Evolutionary conservation across 1,140 invertebrate genomes (phyloP).

Genomic region (Pseudomyrmex pallidus): DNA sequence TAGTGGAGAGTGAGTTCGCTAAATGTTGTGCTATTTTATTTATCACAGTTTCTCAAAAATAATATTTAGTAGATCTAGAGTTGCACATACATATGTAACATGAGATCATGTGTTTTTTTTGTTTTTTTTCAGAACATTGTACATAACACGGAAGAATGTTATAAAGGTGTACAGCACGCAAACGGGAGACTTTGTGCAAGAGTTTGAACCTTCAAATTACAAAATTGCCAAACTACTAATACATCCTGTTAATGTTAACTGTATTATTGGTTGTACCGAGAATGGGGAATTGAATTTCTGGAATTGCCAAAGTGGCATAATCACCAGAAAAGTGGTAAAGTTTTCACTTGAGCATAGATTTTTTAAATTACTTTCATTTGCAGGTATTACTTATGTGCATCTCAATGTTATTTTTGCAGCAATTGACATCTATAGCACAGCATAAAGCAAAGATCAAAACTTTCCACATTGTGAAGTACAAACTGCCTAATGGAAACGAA

Average conservation of each 20-base stretch:
- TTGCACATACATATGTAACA: neutral
- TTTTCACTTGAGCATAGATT: slow-evolving; percentile 55
- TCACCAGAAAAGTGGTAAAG: slow-evolving; percentile 83
- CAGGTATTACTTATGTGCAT: neutral
- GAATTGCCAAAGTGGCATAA: slow-evolving; percentile 85
- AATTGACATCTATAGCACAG: slow-evolving; percentile 67
- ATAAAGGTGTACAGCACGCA: slow-evolving; percentile 87
- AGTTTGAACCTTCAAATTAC: slow-evolving; percentile 84
- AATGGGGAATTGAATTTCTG: slow-evolving; percentile 85
- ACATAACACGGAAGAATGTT: slow-evolving; percentile 85
- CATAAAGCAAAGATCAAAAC: slow-evolving; percentile 79
- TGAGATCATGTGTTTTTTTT: neutral
- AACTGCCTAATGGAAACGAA: slow-evolving; percentile 61
- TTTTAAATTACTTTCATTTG: slow-evolving; percentile 2
- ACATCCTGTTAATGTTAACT: slow-evolving; percentile 82
- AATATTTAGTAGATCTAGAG: neutral
- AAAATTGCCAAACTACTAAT: slow-evolving; percentile 85
- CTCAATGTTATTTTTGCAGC: slow-evolving; percentile 71
- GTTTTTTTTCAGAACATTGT: slow-evolving; percentile 85
- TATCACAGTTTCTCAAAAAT: neutral
- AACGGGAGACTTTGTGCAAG: slow-evolving; percentile 85
- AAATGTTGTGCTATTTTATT: neutral
- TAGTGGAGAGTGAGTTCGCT: slow-evolving; percentile 87
- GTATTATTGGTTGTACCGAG: slow-evolving; percentile 86
- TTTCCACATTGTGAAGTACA: slow-evolving; percentile 80